Percentiles rank a stretch among this genome's conserved stretches.
Evolutionary conservation across 2,888 invertebrate genomes (phyloP).

Genomic region (Laspeyria flexula): DNA sequence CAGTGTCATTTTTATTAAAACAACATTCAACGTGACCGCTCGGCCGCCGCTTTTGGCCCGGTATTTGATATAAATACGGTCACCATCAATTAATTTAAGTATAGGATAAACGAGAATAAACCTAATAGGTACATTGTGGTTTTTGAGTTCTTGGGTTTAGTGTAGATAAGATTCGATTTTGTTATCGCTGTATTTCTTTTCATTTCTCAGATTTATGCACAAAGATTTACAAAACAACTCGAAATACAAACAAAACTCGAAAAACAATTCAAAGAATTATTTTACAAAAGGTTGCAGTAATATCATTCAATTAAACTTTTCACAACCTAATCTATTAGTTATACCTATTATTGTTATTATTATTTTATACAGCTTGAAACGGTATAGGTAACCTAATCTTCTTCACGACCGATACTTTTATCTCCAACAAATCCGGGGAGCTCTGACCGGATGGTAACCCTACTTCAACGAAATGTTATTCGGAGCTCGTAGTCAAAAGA

Average conservation of each 20-base stretch:
- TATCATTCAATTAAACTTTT: no score
- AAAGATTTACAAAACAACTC: no score
- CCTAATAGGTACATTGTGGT: not conserved
- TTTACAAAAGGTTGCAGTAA: no score
- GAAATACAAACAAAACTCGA: no score
- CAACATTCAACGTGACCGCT: slow-evolving; percentile 44
- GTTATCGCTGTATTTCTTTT: no score
- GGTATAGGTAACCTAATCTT: not conserved
- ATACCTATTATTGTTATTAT: no score
- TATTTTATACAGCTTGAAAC: no score
- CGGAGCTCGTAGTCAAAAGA: slow-evolving; percentile 59
- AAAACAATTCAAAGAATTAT: no score
- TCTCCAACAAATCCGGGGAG: not conserved
- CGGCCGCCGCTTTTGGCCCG: slow-evolving; percentile 33
- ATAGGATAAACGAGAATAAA: not conserved
- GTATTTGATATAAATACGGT: slow-evolving; percentile 53
- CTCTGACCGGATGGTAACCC: slow-evolving; percentile 19
- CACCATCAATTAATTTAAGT: slow-evolving; percentile 9
- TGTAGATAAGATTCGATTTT: no score
- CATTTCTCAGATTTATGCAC: no score
- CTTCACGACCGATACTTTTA: not conserved
- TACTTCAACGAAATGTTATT: slow-evolving; percentile 59
- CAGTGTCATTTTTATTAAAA: slow-evolving; percentile 47
- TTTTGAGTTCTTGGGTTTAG: no score
- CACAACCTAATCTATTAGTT: no score